phyloP scores from a whole-genome alignment of 2,113 vertebrate genomes.

The Zapus hudsonius region DNA sequence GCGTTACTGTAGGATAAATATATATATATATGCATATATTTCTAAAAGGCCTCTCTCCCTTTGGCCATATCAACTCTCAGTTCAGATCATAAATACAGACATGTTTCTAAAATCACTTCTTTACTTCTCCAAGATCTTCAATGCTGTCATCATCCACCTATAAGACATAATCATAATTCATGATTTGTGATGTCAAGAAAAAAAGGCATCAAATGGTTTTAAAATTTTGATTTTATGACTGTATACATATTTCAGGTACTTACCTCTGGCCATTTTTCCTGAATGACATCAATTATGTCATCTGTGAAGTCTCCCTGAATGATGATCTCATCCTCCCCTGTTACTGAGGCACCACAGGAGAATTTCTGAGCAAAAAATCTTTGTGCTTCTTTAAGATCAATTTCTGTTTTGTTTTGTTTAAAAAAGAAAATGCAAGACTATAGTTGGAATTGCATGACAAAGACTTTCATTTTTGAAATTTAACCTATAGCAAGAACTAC shows the following conservation, averaged over 20 bases:
- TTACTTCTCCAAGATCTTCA: slow-evolving; percentile 98
- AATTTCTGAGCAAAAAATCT: slow-evolving; percentile 99
- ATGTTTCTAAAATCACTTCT: slow-evolving; percentile 93
- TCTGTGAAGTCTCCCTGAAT: slow-evolving; percentile 99
- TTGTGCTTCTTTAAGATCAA: slow-evolving; percentile 99
- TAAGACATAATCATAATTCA: slow-evolving; percentile 41
- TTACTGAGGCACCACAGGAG: slow-evolving; percentile 98
- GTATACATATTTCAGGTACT: not conserved
- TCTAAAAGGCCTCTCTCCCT: slow-evolving; percentile 90
- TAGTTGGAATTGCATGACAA: slow-evolving; percentile 32
- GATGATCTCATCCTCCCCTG: slow-evolving; percentile 98
- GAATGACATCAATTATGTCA: slow-evolving; percentile 98
- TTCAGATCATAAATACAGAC: slow-evolving; percentile 90
- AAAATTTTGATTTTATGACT: not conserved
- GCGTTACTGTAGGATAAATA: slow-evolving; percentile 91
- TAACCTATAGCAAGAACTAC: no score
- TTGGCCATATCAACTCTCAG: slow-evolving; percentile 91
- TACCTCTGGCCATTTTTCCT: slow-evolving; percentile 99
- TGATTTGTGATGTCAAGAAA: not conserved
- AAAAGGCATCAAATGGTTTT: not conserved
- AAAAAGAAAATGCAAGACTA: slow-evolving; percentile 53
- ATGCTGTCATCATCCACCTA: slow-evolving; percentile 99
- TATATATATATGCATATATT: slow-evolving; percentile 72
- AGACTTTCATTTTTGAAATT: slow-evolving; percentile 52
- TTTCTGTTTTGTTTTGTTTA: slow-evolving; percentile 93